These are phyloP conservation scores for Eudorcas thomsonii DNA, from an alignment of 2,113 vertebrate species.

Conservation along the genomic window DNA sequence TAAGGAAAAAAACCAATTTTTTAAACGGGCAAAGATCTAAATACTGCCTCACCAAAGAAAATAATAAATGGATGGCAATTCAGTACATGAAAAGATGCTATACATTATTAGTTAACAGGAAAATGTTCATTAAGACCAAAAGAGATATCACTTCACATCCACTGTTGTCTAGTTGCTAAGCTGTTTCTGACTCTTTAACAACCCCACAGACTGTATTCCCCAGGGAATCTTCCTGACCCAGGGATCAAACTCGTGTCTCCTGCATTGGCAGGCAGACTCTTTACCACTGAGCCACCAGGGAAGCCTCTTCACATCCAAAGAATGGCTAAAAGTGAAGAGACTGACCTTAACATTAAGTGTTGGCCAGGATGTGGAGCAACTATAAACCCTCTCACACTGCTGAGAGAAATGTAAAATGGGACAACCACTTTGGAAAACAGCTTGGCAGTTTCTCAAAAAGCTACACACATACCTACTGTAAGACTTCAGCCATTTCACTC, in stretches of 20 bases:
- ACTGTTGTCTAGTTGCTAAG: not conserved
- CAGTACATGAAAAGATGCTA: conserved; percentile 12
- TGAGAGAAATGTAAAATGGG: not conserved
- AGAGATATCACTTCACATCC: not conserved
- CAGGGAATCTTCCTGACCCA: not conserved
- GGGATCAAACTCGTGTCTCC: not conserved
- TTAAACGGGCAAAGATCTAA: not conserved
- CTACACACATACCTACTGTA: not conserved
- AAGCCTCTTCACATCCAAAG: not conserved
- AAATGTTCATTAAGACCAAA: not conserved
- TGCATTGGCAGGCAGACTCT: not conserved
- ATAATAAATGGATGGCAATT: not conserved
- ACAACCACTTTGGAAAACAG: not conserved
- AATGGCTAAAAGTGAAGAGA: not conserved
- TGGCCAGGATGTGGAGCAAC: not conserved
- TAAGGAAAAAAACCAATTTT: not conserved
- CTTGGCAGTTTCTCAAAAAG: not conserved
- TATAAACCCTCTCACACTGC: not conserved
- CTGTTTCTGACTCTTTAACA: not conserved
- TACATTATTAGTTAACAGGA: not conserved
- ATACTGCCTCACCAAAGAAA: not conserved
- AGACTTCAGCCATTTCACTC: not conserved
- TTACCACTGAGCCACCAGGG: not conserved
- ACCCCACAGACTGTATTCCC: not conserved
- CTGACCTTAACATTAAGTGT: not conserved